Base-by-base conservation (phyloP, 2,113 vertebrate genomes). In the Carassius auratus region DNA sequence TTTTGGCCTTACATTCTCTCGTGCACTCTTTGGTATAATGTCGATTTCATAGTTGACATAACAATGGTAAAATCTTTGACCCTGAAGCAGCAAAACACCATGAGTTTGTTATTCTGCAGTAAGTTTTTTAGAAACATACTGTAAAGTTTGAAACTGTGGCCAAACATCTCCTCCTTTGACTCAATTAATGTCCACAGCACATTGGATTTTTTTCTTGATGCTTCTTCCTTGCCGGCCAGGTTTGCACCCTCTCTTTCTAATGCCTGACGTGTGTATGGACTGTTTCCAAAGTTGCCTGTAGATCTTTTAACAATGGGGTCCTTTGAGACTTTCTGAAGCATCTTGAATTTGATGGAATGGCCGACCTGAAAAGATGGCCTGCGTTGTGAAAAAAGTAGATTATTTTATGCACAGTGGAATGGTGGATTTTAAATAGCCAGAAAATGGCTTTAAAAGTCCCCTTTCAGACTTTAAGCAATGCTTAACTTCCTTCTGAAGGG, bases 121-220 rank as follows among this genome's bases (percentile, higher is more conserved):
- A 8, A 1, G 42, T 45, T 45, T 45, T 45, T 1, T 9, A 45
- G 69, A 73, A 74, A 74, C 69, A 38, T 21, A 14, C 10, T 45
- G 69, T 74, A 45, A 45, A 9, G 21, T n/a, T 74, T 74, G 38
- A 74, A 74, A 23, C 69, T 45, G 19, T 23, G 69, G 38, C 38
- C 69, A 74, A 74, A 74, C 38, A 74, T 13, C 38, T 45, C 69
- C 69, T 45, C 38, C 69, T 74, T 74, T 45, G 69, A 74, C 38
- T 73, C 38, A 45, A 45, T 74, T n/a, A n/a, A n/a, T n/a, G 38
- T 74, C 71, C 38, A 23, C 21, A 74, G 38, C 10, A 74, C 71
- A 48, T 74, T 48, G 10, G 71, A 48, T 48, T 48, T 74, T 74
- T 74, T 74, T 0, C n/a, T n/a, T n/a, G 9, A 42, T 0, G 69